Base-by-base conservation (phyloP, 2,888 invertebrate genomes). In the Rhingia campestris region DNA sequence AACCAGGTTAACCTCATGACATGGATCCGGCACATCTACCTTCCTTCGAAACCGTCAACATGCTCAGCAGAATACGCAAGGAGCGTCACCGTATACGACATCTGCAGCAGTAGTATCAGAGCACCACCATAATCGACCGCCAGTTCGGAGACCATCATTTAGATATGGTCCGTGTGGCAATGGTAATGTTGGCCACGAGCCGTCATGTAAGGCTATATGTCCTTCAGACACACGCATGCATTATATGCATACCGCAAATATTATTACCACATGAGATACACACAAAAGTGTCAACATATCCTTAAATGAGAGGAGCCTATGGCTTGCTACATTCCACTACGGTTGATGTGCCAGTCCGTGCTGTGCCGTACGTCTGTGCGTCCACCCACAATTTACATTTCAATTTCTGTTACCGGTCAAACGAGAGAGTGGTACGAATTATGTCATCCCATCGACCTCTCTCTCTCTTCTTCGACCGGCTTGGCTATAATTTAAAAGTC, bases 231-330 rank as follows among this genome's bases (percentile, higher is more conserved):
- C 82, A 77, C 67, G 73, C 59, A 73, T 37, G 35, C 49, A 43
- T 10, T 58, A 35, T 84, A 67, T 22, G 66, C 41, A 75, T 70
- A 75, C 80, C 80, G 66, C 84, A 84, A 80, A 84, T 84, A 66
- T 84, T 80, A 84, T 80, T 84, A 84, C 84, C 84, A 74, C 84
- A 84, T 74, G 79, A 80, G 74, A 64, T 70, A 84, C 70, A 84
- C 80, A 84, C 80, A 84, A 84, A 80, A 84, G 84, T 84, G 84
- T 84, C 84, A 84, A 84, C 84, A 84, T 84, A 70, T 75, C 80
- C 80, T 80, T 84, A 63, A 84, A 84, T 30, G 75, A 67, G 75
- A 61, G 59, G 64, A 37, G 43, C 73, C 49, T 37, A 69, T 56
- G 69, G 70, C 41, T 41, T 33, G 56, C 80, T 45, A 43, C 66